Evolutionary conservation across 1,140 invertebrate species (phyloP).

Genomic region (Conopomorpha cramerella): DNA sequence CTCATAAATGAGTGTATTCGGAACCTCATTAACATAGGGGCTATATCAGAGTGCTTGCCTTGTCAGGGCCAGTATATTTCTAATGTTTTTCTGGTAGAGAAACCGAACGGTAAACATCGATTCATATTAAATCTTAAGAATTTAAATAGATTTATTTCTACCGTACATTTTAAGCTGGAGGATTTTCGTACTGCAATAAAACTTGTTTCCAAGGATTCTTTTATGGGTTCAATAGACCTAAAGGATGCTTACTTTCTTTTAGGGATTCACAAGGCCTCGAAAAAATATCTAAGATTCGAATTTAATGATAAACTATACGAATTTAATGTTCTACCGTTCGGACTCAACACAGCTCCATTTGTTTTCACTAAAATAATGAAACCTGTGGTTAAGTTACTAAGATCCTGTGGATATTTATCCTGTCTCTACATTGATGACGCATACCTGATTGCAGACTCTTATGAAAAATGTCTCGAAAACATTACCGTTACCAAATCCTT

Average conservation of each 20-base stretch:
- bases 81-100: background rate
- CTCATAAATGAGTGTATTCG: background rate
- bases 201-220: background rate
- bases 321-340: conserved; percentile 1
- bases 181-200: background rate
- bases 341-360: background rate
- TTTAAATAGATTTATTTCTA: background rate
- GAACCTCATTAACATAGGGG: background rate
- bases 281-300: background rate
- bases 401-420: background rate
- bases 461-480: background rate
- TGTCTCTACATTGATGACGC: background rate
- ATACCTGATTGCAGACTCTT: background rate
- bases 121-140: conserved; percentile 3
- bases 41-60: background rate
- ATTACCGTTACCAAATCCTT: background rate
- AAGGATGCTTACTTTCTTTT: background rate
- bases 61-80: conserved; percentile 1
- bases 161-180: conserved; percentile 1
- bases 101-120: conserved; percentile 1
- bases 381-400: background rate
- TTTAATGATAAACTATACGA: background rate
- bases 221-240: background rate
- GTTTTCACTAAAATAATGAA: conserved; percentile 2
- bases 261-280: background rate